Evolutionary conservation across 2,888 invertebrate species (phyloP).

Genomic region (Meteorus cinctellus): DNA sequence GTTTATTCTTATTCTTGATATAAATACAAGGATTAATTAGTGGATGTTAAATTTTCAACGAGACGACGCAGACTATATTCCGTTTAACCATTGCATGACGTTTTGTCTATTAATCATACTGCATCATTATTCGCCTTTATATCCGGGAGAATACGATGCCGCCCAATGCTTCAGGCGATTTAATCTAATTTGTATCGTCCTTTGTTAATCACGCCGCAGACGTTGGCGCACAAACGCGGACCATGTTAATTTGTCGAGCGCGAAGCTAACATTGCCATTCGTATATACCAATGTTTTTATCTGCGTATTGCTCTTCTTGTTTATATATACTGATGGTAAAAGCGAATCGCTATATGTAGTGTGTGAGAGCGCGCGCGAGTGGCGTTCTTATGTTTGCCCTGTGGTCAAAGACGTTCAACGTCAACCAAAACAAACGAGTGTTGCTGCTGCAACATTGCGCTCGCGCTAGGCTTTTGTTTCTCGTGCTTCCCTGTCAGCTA

Average conservation of each 20-base stretch:
- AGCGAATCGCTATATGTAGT: no score
- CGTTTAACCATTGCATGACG: conserved; percentile 71
- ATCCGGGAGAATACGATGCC: conserved; percentile 67
- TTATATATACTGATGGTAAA: no score
- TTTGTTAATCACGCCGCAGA: conserved; percentile 70
- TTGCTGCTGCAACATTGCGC: background rate
- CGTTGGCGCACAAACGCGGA: conserved; percentile 42
- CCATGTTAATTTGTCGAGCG: conserved; percentile 68
- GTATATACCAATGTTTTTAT: conserved; percentile 8
- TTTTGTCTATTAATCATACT: conserved; percentile 71
- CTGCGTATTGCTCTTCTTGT: background rate
- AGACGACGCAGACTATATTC: conserved; percentile 56
- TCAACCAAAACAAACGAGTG: conserved; percentile 33
- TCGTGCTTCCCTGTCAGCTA: conserved; percentile 31
- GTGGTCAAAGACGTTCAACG: background rate
- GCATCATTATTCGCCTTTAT: conserved; percentile 69
- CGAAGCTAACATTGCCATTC: conserved; percentile 35
- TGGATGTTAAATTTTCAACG: conserved; percentile 45
- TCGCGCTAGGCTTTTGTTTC: conserved; percentile 25
- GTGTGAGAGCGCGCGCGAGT: conserved; percentile 15
- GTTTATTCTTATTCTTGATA: background rate
- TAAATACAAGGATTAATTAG: conserved; percentile 13
- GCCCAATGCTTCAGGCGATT: conserved; percentile 70
- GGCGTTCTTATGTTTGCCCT: background rate
- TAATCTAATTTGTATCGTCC: conserved; percentile 74